A percentile compares a stretch with the other conserved stretches of the same genome.
Conservation (phyloP, 2,797 vertebrate species). For the Dendrocincla tyrannina region DNA sequence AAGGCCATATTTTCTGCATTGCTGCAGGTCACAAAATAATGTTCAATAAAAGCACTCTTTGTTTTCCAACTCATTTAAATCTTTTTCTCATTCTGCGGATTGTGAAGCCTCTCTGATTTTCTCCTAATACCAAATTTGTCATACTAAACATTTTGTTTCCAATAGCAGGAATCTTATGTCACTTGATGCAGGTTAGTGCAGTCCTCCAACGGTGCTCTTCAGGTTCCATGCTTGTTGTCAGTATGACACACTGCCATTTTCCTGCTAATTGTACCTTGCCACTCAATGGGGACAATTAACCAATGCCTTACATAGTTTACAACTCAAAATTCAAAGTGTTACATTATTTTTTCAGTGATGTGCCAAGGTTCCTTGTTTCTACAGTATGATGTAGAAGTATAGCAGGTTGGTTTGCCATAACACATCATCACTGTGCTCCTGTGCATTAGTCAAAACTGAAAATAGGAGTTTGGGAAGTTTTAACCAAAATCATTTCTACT, state of each 20-base stretch:
- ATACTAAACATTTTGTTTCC: not conserved
- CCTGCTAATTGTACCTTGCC: not conserved
- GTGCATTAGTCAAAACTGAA: not conserved
- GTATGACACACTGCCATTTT: not conserved
- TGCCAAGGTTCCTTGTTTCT: not conserved
- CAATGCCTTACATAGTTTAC: not conserved
- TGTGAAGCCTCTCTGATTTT: not conserved
- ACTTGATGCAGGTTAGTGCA: not conserved
- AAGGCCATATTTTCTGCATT: not conserved
- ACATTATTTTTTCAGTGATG: not conserved
- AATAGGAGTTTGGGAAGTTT: not conserved
- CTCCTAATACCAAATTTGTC: not conserved
- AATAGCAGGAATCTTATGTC: not conserved
- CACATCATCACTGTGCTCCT: not conserved
- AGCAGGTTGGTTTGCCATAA: not conserved
- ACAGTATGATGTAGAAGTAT: not conserved
- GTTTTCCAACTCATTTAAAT: not conserved
- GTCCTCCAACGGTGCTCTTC: not conserved
- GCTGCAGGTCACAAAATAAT: not conserved
- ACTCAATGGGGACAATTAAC: not conserved
- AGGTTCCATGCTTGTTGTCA: not conserved
- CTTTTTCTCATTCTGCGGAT: not conserved
- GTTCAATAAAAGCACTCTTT: not conserved
- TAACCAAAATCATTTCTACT: not conserved
- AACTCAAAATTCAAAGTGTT: not conserved